Conservation (phyloP, 1,140 invertebrate genomes). For the Venustaconcha ellipsiformis region DNA sequence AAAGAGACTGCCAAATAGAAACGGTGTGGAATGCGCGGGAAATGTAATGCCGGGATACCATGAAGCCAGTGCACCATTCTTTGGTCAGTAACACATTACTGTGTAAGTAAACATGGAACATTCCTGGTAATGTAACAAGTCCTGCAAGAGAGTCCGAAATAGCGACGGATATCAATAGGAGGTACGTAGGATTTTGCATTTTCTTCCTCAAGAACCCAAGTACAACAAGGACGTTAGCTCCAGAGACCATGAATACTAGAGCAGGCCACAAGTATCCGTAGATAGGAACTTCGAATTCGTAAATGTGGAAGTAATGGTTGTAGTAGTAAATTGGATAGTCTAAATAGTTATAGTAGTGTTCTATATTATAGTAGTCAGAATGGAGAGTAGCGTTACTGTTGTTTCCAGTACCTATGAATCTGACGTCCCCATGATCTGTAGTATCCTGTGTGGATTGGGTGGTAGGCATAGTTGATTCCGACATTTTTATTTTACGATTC, state of each 20-base stretch:
- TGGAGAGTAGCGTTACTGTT: no score
- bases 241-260: conserved; percentile 2
- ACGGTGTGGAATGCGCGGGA: conserved; percentile 28
- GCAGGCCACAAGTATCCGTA: conserved; percentile 24
- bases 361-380: no score
- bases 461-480: no score
- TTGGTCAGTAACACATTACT: conserved; percentile 6
- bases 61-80: conserved; percentile 18
- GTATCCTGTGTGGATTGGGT: no score
- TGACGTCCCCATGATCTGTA: no score
- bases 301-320: conserved; percentile 15
- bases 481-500: no score
- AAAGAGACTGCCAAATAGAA: conserved; percentile 18
- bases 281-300: conserved; percentile 12
- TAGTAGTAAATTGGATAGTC: background rate
- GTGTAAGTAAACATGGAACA: conserved; percentile 15
- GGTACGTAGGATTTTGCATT: conserved; percentile 22
- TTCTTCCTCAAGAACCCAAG: conserved; percentile 16
- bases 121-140: conserved; percentile 19
- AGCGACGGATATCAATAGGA: conserved; percentile 22
- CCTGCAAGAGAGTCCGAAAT: conserved; percentile 25
- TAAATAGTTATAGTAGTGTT: background rate
- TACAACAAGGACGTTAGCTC: conserved; percentile 15
- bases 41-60: conserved; percentile 22
- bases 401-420: no score